Evolutionary conservation across 2,113 vertebrate species (phyloP).

Genomic region (Actinemys pallida): DNA sequence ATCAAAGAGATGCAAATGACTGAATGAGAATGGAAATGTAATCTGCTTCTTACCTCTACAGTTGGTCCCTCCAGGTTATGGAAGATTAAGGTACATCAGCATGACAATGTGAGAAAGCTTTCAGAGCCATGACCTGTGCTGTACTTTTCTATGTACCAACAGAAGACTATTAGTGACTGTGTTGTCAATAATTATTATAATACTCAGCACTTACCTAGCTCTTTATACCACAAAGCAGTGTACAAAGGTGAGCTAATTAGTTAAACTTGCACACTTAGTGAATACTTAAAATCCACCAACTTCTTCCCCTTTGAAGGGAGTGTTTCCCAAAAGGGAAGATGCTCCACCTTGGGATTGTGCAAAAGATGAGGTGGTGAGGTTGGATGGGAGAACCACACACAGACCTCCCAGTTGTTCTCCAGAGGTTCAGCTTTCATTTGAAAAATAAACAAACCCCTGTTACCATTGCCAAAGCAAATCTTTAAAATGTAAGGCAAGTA

Average conservation of each 20-base stretch:
- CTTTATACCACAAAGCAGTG: not conserved
- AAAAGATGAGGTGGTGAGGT: not conserved
- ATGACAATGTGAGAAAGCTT: not conserved
- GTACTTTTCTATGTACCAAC: accelerated
- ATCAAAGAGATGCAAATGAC: not conserved
- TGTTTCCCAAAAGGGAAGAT: not conserved
- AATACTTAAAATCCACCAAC: not conserved
- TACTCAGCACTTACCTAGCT: not conserved
- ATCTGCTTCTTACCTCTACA: not conserved
- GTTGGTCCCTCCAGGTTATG: not conserved
- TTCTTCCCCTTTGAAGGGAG: too few species aligned
- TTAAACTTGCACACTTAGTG: not conserved
- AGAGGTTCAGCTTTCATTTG: not conserved
- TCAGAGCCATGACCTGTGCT: not conserved
- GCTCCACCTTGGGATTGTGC: not conserved
- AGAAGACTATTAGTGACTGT: not conserved
- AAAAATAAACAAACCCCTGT: not conserved
- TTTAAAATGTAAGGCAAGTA: not conserved
- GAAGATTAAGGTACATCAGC: not conserved
- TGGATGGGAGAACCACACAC: not conserved
- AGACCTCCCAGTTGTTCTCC: not conserved
- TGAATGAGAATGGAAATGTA: accelerated
- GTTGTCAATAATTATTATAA: not conserved
- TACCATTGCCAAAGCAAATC: not conserved
- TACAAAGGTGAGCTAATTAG: not conserved